Conservation (phyloP, 2,113 vertebrate species). For the Ondatra zibethicus region DNA sequence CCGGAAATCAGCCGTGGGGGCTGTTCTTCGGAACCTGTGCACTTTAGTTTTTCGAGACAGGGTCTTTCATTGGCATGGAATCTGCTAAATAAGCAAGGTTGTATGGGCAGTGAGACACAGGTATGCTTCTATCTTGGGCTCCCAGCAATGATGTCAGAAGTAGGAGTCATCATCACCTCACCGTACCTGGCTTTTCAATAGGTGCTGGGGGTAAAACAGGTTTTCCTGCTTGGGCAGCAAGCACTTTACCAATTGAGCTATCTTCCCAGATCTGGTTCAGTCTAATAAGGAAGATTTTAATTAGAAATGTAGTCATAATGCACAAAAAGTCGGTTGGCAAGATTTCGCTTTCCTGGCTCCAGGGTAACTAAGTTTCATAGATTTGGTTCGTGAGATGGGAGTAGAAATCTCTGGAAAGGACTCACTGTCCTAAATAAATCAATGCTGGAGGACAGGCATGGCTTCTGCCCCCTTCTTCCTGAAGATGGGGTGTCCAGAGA, state of each 20-base stretch:
- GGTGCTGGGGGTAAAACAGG: background rate
- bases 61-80: background rate
- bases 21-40: background rate
- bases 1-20: background rate
- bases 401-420: background rate
- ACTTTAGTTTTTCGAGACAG: background rate
- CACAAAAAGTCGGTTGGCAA: background rate
- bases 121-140: background rate
- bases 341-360: background rate
- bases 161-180: background rate
- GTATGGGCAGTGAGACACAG: too few species aligned
- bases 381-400: background rate
- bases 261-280: background rate
- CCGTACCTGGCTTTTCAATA: background rate
- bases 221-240: background rate
- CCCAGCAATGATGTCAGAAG: background rate
- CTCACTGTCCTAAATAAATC: background rate
- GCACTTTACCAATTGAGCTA: background rate
- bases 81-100: background rate
- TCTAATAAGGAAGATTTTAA: background rate
- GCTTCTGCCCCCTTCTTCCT: background rate
- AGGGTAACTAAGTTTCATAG: background rate
- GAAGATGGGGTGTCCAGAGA: background rate
- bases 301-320: background rate
- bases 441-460: background rate